Evolutionary conservation across 1,140 invertebrate genomes (phyloP).

Genomic region (Cecropterus lyciades): DNA sequence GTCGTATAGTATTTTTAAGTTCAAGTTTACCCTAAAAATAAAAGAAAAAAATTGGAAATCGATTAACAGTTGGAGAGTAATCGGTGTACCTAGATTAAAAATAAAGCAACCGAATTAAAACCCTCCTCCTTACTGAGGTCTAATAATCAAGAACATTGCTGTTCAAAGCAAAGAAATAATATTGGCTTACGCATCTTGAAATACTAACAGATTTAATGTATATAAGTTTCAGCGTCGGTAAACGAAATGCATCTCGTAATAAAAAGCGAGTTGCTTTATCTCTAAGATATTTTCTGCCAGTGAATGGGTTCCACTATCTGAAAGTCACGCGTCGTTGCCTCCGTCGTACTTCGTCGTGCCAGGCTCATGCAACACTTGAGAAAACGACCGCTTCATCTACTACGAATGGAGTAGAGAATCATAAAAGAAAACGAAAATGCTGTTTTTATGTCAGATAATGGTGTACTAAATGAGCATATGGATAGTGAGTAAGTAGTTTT

Average conservation of each 20-base stretch:
- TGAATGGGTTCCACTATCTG: constrained; percentile 44
- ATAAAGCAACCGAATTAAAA: no score
- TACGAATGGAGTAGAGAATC: constrained; percentile 2
- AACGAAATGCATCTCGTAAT: constrained; percentile 15
- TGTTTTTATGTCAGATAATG: not conserved
- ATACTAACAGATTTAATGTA: not conserved
- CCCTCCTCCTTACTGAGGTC: no score
- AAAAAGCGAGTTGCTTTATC: constrained; percentile 8
- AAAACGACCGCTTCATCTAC: constrained; percentile 27
- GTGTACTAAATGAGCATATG: not conserved
- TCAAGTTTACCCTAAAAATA: no score
- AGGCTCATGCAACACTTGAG: constrained; percentile 40
- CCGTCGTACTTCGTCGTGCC: constrained; percentile 40
- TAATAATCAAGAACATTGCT: no score
- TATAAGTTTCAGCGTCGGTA: constrained; percentile 1
- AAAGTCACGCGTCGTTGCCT: constrained; percentile 60
- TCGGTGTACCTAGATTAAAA: no score
- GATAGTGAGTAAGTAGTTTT: not conserved
- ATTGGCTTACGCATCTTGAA: not conserved
- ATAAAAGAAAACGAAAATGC: not conserved
- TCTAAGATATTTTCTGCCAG: constrained; percentile 13
- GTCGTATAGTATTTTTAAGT: no score
- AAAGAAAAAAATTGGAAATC: no score
- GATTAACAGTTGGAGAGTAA: no score
- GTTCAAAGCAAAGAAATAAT: no score